Conservation (phyloP, 2,113 vertebrate genomes). For the Bufo bufo region DNA sequence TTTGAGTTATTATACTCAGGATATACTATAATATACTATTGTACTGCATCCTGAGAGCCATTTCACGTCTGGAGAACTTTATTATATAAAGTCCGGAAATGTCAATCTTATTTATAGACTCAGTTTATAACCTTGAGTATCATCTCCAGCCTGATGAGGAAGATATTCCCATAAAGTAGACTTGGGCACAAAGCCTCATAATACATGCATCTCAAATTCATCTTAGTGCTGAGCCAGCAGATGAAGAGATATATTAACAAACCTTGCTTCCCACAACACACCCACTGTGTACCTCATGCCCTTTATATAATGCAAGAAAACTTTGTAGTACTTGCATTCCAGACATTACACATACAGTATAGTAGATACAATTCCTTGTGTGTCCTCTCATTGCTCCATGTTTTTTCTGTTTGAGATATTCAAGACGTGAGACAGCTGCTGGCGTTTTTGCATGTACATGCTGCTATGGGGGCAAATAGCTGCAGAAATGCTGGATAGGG, state of each 20-base stretch:
- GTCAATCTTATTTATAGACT: constrained; percentile 9
- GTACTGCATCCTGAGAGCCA: neutral
- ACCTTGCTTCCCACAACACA: constrained; percentile 24
- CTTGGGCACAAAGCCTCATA: constrained; percentile 27
- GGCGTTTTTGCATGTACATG: neutral
- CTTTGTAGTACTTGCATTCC: constrained; percentile 29
- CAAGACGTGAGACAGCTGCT: constrained; percentile 42
- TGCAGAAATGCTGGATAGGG: neutral
- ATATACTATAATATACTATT: neutral
- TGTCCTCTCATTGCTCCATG: neutral
- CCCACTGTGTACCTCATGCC: constrained; percentile 39
- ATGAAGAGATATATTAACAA: constrained; percentile 41
- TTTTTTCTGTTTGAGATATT: constrained; percentile 32
- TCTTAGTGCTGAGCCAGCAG: constrained; percentile 51
- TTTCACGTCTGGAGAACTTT: neutral
- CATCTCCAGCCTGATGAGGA: neutral
- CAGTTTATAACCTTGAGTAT: neutral
- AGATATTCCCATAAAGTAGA: constrained; percentile 33
- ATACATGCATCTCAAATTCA: constrained; percentile 43
- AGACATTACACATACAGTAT: constrained; percentile 21
- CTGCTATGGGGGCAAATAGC: neutral
- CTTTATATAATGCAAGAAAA: constrained; percentile 16
- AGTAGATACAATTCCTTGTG: constrained; percentile 12
- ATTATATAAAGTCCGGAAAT: neutral
- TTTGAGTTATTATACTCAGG: no score